These are phyloP conservation scores for Melanotaenia boesemani DNA, from an alignment of 2,797 vertebrate genomes.

Conservation along the genomic window DNA sequence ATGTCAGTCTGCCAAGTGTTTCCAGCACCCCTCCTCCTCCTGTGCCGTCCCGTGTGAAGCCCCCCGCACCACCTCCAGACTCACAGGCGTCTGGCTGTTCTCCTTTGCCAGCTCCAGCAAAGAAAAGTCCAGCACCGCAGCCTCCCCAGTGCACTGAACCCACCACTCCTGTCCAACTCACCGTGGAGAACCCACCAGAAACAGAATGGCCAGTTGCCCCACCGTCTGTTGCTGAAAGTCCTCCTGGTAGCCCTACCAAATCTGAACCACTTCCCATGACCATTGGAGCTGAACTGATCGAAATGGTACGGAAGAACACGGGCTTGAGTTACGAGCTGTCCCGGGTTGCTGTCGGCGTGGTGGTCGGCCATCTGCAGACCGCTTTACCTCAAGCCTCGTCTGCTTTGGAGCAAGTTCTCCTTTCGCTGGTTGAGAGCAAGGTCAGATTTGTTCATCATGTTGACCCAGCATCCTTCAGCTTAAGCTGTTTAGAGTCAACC, in stretches of 20 bases:
- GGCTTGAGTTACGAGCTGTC: conserved; percentile 95
- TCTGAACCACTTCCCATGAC: conserved; percentile 84
- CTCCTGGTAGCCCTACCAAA: conserved; percentile 69
- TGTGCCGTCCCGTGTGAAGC: conserved; percentile 89
- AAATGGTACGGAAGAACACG: conserved; percentile 96
- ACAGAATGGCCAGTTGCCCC: conserved; percentile 79
- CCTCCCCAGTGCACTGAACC: conserved; percentile 60
- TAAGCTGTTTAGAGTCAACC: conserved; percentile 33
- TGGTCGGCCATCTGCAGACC: conserved; percentile 94
- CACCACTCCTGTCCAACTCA: conserved; percentile 40
- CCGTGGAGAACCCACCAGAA: conserved; percentile 70
- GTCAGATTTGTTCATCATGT: conserved; percentile 75
- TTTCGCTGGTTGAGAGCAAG: conserved; percentile 95
- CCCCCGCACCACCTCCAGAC: conserved; percentile 55
- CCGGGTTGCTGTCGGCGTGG: conserved; percentile 92
- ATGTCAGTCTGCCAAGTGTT: conserved; percentile 87
- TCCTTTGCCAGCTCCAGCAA: conserved; percentile 59
- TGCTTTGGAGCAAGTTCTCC: conserved; percentile 92
- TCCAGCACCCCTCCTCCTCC: conserved; percentile 91
- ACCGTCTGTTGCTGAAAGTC: conserved; percentile 75
- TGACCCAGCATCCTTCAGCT: conserved; percentile 21
- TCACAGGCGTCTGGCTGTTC: conserved; percentile 60
- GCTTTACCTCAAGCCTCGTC: conserved; percentile 84
- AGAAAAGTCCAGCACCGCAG: conserved; percentile 77
- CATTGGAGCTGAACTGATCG: conserved; percentile 93